phyloP scores from a whole-genome alignment of 2,797 vertebrate genomes.

The Characodon lateralis region DNA sequence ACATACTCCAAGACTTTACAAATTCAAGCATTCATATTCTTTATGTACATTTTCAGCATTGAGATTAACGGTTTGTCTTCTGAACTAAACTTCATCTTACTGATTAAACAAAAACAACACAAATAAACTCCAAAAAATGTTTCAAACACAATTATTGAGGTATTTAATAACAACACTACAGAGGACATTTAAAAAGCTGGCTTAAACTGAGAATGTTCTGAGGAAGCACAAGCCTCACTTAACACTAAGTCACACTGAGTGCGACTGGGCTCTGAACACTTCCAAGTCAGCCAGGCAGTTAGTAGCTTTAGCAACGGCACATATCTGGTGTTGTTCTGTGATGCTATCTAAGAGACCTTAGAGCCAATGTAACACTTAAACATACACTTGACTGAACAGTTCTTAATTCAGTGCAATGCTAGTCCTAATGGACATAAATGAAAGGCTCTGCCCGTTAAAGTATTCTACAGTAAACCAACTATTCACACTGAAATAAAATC shows the following conservation, averaged over 20 bases:
- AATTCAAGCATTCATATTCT: conserved; percentile 12
- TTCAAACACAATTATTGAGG: conserved; percentile 49
- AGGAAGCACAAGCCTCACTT: conserved; percentile 20
- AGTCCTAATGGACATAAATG: not conserved
- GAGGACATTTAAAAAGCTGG: conserved; percentile 33
- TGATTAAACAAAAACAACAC: conserved; percentile 36
- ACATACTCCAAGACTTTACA: conserved; percentile 6
- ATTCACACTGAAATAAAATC: conserved; percentile 5
- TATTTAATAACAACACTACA: conserved; percentile 48
- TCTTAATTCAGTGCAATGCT: not conserved
- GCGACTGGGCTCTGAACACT: not conserved
- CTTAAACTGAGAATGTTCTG: conserved; percentile 33
- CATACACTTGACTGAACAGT: conserved; percentile 11
- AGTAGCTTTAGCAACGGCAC: conserved; percentile 64
- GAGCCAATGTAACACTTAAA: conserved; percentile 38
- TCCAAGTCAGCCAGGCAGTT: conserved; percentile 60
- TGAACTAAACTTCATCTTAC: not conserved
- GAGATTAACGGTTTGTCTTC: not conserved
- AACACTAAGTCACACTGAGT: conserved; percentile 10
- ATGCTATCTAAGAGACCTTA: conserved; percentile 29
- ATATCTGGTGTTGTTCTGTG: conserved; percentile 23
- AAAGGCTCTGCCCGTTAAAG: conserved; percentile 10
- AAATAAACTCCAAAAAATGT: conserved; percentile 27
- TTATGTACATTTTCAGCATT: conserved; percentile 28
- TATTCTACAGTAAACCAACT: conserved; percentile 21